Conservation (phyloP, 2,888 invertebrate genomes). For the Hirtodrosophila trivittata region DNA sequence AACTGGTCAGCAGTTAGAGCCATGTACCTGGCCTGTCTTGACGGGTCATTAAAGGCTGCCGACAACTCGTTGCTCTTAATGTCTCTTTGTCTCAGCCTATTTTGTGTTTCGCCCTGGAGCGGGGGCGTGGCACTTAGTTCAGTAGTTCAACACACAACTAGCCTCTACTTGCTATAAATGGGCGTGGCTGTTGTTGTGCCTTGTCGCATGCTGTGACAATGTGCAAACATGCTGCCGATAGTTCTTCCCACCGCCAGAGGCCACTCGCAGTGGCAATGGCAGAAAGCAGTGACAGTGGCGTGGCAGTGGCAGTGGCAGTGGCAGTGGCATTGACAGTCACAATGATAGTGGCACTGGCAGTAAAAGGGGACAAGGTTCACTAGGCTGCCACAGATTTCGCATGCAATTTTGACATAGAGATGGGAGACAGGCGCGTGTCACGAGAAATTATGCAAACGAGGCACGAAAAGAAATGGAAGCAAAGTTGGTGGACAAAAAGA, state of each 20-base stretch:
- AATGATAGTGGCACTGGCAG: neutral
- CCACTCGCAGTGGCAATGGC: neutral
- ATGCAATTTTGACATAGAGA: constrained; percentile 10
- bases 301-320: neutral
- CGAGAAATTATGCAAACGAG: too few species aligned
- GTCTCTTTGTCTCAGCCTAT: constrained; percentile 14
- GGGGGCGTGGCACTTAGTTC: constrained; percentile 36
- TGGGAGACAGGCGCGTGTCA: neutral
- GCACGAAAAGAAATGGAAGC: too few species aligned
- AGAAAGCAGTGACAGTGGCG: neutral
- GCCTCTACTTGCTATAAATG: neutral
- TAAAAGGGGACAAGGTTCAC: neutral
- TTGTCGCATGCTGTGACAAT: constrained; percentile 43
- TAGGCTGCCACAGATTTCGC: constrained; percentile 33
- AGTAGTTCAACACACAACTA: constrained; percentile 16
- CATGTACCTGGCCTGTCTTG: constrained; percentile 15
- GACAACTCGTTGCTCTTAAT: constrained; percentile 37
- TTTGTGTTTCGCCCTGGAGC: neutral
- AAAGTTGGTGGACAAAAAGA: too few species aligned
- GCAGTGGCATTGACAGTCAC: neutral
- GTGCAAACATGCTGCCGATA: constrained; percentile 12
- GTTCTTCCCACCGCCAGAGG: too few species aligned
- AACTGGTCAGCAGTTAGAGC: constrained; percentile 12
- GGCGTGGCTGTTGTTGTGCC: constrained; percentile 31
- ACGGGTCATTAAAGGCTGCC: constrained; percentile 44